Evolutionary conservation across 2,797 vertebrate species (phyloP).

Genomic region (Lycodopsis pacificus): DNA sequence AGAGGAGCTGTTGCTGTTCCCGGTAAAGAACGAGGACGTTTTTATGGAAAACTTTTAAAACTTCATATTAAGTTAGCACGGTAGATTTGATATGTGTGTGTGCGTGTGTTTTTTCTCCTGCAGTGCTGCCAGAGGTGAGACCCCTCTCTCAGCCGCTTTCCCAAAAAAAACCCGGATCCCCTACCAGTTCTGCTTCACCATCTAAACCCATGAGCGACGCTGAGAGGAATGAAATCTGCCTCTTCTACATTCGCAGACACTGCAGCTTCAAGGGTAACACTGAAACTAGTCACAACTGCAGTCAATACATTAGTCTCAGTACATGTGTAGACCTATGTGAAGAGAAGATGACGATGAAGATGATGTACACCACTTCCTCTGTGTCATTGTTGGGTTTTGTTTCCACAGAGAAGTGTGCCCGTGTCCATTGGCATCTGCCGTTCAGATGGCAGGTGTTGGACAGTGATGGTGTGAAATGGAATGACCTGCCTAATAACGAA

Average conservation of each 20-base stretch:
- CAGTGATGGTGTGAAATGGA: constrained; percentile 78
- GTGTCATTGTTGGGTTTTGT: neutral
- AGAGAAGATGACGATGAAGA: neutral
- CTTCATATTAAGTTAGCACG: neutral
- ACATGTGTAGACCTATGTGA: neutral
- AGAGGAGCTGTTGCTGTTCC: neutral
- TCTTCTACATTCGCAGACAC: constrained; percentile 83
- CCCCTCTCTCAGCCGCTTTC: neutral
- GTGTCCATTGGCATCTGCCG: constrained; percentile 89
- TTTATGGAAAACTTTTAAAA: neutral
- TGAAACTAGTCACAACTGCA: neutral
- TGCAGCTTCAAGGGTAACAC: constrained; percentile 86
- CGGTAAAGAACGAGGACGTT: constrained; percentile 46
- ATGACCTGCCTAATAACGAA: constrained; percentile 85
- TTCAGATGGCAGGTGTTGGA: constrained; percentile 91
- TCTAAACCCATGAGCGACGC: constrained; percentile 59
- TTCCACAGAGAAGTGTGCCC: constrained; percentile 85
- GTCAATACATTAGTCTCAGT: neutral
- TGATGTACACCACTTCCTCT: neutral
- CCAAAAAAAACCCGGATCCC: neutral
- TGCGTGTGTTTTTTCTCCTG: neutral
- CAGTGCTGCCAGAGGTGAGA: constrained; percentile 23
- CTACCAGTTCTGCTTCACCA: constrained; percentile 2
- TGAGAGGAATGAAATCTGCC: constrained; percentile 87
- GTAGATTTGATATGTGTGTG: neutral